phyloP scores from a whole-genome alignment of 1,140 invertebrate genomes.

The Lethrus apterus region DNA sequence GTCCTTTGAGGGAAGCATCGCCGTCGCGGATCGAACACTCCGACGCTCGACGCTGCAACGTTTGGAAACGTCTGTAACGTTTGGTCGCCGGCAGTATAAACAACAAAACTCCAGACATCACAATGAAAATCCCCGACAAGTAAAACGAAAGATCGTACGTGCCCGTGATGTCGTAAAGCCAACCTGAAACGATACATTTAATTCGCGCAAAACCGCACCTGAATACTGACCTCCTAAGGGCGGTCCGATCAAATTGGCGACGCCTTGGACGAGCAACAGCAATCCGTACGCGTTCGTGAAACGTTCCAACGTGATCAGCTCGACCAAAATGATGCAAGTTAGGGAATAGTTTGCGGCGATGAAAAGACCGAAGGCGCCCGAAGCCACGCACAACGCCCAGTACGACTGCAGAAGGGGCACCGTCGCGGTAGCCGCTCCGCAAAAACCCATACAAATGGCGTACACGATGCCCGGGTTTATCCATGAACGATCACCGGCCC shows the following conservation, averaged over 20 bases:
- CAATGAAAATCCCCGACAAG: slow-evolving; percentile 76
- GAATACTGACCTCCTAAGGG: slow-evolving; percentile 64
- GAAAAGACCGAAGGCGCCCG: slow-evolving; percentile 72
- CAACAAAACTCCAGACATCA: slow-evolving; percentile 73
- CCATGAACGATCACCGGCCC: slow-evolving; percentile 74
- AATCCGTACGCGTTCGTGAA: slow-evolving; percentile 89
- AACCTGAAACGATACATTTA: slow-evolving; percentile 53
- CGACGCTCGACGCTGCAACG: slow-evolving; percentile 23
- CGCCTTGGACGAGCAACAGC: slow-evolving; percentile 76
- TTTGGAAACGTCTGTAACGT: slow-evolving; percentile 37
- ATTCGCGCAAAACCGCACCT: background rate
- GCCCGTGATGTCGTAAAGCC: slow-evolving; percentile 69
- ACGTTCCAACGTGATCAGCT: slow-evolving; percentile 74
- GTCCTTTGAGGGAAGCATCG: slow-evolving; percentile 20
- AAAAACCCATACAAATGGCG: slow-evolving; percentile 68
- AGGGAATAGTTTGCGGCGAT: slow-evolving; percentile 84
- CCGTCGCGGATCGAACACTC: slow-evolving; percentile 17
- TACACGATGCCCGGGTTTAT: slow-evolving; percentile 68
- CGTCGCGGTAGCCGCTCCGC: slow-evolving; percentile 61
- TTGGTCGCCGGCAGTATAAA: slow-evolving; percentile 54
- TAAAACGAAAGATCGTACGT: slow-evolving; percentile 81
- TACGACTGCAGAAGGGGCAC: slow-evolving; percentile 63
- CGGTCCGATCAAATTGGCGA: slow-evolving; percentile 81
- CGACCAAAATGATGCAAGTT: slow-evolving; percentile 78
- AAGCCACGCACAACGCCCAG: slow-evolving; percentile 50